Conservation (phyloP, 92 coral and sea anemone species). For the Meandrina meandrites region DNA sequence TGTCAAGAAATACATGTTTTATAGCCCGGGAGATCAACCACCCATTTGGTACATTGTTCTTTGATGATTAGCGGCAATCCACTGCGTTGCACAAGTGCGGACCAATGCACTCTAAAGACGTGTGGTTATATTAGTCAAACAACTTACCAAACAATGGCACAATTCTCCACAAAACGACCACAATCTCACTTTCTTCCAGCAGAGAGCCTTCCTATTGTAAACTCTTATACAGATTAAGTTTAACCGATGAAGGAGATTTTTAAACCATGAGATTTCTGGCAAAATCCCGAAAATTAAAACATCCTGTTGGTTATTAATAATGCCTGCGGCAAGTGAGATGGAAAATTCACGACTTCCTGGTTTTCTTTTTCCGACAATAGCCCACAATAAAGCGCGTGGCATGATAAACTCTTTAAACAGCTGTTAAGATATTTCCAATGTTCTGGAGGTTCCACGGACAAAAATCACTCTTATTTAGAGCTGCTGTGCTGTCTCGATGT, state of each 20-base stretch:
- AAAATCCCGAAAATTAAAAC: constrained; percentile 1
- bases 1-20: not conserved
- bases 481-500: not conserved
- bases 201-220: not conserved
- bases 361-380: not conserved
- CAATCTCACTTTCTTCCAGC: not conserved
- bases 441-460: not conserved
- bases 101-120: not conserved
- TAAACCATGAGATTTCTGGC: not conserved
- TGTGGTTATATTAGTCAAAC: not conserved
- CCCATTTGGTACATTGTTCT: not conserved
- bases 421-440: not conserved
- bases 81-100: not conserved
- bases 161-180: not conserved
- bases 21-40: not conserved
- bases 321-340: not conserved
- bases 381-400: not conserved
- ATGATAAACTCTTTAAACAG: not conserved
- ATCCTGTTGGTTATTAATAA: not conserved
- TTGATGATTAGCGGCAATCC: not conserved
- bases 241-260: not conserved
- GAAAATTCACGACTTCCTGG: constrained; percentile 9
- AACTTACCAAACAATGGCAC: not conserved
- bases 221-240: not conserved
- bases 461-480: not conserved